phyloP scores from a whole-genome alignment of 64 coral and sea anemone genomes.

The Stichodactyla mertensii region DNA sequence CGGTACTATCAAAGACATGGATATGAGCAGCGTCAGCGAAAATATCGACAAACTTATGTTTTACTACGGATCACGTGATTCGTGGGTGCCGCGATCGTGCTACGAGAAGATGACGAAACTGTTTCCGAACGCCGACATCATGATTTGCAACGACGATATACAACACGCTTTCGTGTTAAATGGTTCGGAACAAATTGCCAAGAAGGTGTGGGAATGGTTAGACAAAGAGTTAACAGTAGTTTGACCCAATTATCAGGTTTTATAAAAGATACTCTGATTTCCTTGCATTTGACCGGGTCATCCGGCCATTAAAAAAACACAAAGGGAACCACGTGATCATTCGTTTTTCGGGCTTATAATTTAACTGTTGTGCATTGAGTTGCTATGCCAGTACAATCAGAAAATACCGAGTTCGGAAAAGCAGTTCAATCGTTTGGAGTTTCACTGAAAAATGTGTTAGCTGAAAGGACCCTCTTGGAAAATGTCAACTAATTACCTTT shows the following conservation, averaged over 20 bases:
- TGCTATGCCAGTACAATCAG: no score
- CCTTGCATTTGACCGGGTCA: neutral
- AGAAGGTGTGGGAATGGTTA: slow-evolving; percentile 86
- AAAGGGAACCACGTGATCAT: no score
- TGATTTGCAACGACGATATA: slow-evolving; percentile 69
- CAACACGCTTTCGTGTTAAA: slow-evolving; percentile 82
- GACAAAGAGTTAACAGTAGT: slow-evolving; percentile 37
- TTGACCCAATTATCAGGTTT: neutral
- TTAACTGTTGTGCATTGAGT: no score
- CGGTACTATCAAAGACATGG: slow-evolving; percentile 55
- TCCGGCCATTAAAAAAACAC: neutral
- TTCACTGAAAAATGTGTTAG: no score
- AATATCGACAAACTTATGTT: slow-evolving; percentile 86
- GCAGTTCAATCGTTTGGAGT: no score
- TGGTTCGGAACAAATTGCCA: slow-evolving; percentile 69
- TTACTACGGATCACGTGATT: slow-evolving; percentile 78
- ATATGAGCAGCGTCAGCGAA: slow-evolving; percentile 39
- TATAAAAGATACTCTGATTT: neutral
- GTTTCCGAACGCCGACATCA: slow-evolving; percentile 71
- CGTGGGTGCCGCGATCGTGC: slow-evolving; percentile 72
- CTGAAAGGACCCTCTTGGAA: no score
- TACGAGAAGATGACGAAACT: slow-evolving; percentile 76
- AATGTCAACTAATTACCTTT: no score
- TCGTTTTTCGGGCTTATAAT: no score
- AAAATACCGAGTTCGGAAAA: no score